A percentile compares a stretch with the other conserved stretches of the same genome.
Evolutionary conservation across 2,888 invertebrate genomes (phyloP).

Genomic region (Macrophya annulata): DNA sequence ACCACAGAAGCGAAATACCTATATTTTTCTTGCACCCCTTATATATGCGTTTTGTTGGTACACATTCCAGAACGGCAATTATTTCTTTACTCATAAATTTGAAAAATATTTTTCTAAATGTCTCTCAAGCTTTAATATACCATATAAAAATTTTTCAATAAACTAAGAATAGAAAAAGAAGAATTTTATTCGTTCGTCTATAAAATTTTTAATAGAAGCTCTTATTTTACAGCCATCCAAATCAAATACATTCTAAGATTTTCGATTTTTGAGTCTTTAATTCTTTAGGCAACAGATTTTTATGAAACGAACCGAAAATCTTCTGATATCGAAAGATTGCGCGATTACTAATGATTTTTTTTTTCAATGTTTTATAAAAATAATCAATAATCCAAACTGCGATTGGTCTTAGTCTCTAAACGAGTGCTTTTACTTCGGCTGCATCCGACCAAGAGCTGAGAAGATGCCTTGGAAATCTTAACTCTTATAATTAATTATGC

Average conservation of each 20-base stretch:
- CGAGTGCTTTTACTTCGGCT: not conserved
- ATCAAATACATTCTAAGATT: too few relatives aligned
- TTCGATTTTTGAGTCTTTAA: too few relatives aligned
- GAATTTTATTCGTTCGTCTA: too few relatives aligned
- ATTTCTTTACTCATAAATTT: not conserved
- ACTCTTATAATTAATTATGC: not conserved
- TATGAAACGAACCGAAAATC: not conserved
- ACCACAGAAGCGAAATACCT: not conserved
- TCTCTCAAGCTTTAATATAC: not conserved
- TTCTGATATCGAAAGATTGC: not conserved
- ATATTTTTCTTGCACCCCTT: not conserved
- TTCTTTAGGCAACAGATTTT: too few relatives aligned
- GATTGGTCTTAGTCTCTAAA: not conserved
- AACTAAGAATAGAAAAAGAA: not conserved
- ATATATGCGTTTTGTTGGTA: not conserved
- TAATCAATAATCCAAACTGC: not conserved
- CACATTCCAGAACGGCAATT: not conserved
- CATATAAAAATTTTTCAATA: not conserved
- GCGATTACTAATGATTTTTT: not conserved
- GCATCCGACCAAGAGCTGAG: not conserved
- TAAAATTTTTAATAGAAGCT: too few relatives aligned
- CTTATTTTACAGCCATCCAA: too few relatives aligned
- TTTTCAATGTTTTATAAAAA: not conserved
- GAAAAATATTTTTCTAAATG: not conserved
- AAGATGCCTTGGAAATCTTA: not conserved